A percentile compares a stretch with the other conserved stretches of the same genome.
phyloP scores from a whole-genome alignment of 2,797 vertebrate genomes.

The Galagoides demidoff region DNA sequence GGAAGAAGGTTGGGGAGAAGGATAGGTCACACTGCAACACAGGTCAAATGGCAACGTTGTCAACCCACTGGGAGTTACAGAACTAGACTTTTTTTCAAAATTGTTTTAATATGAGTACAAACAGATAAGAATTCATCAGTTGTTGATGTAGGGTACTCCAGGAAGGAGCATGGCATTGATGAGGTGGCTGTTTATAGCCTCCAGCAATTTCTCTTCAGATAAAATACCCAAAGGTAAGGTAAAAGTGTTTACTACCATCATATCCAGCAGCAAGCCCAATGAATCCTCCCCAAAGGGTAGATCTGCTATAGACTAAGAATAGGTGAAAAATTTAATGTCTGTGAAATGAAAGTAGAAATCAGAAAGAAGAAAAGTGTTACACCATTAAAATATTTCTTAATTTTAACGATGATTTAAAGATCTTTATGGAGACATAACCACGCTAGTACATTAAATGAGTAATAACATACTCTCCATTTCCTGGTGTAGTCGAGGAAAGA shows the following conservation, averaged over 20 bases:
- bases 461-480: background rate
- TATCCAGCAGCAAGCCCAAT: accelerated
- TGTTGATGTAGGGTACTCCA: background rate
- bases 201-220: background rate
- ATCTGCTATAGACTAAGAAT: background rate
- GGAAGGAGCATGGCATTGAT: background rate
- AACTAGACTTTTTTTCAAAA: background rate
- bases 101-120: background rate
- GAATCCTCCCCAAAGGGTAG: no score
- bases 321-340: background rate
- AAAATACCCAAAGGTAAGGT: background rate
- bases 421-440: background rate
- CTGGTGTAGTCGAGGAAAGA: background rate
- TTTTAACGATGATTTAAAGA: background rate
- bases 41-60: no score
- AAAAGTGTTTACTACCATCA: background rate
- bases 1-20: background rate
- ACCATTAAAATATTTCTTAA: background rate
- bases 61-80: background rate
- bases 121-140: background rate
- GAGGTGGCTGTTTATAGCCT: background rate
- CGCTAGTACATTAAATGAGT: background rate
- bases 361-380: background rate
- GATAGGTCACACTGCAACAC: background rate
- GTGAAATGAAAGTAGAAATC: background rate